Percentiles rank a stretch among this genome's conserved stretches.
Evolutionary conservation across 2,888 invertebrate species (phyloP).

Genomic region (Cantharis rufa): DNA sequence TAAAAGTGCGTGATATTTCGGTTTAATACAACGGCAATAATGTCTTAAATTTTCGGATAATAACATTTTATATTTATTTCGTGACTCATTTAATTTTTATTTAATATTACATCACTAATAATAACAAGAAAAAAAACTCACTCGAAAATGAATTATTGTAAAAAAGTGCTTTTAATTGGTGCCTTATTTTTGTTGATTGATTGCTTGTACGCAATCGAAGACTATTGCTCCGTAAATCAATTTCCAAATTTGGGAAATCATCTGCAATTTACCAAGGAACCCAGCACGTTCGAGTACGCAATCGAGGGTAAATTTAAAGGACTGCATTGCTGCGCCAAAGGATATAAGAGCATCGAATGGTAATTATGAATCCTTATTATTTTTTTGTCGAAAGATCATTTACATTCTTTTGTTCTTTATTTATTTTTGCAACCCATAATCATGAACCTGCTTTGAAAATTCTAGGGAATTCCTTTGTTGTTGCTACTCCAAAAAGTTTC

Average conservation of each 20-base stretch:
- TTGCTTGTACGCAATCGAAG: constrained; percentile 46
- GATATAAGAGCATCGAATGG: constrained; percentile 81
- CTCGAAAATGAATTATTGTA: not conserved
- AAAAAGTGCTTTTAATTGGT: not conserved
- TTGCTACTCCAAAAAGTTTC: not conserved
- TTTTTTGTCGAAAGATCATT: not conserved
- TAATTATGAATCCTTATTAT: constrained; percentile 41
- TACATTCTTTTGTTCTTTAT: constrained; percentile 3
- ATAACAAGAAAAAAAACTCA: not conserved
- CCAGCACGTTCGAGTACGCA: constrained; percentile 69
- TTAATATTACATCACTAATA: not conserved
- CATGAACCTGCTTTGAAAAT: constrained; percentile 14
- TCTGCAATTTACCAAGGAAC: constrained; percentile 76
- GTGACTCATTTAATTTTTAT: not conserved
- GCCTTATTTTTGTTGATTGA: not conserved
- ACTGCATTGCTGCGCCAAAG: constrained; percentile 77
- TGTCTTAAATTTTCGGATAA: not conserved
- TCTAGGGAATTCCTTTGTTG: constrained; percentile 22
- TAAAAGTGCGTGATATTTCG: not conserved
- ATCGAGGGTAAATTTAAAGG: constrained; percentile 73
- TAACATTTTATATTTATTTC: not conserved
- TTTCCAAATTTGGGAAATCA: constrained; percentile 63
- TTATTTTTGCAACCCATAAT: constrained; percentile 12
- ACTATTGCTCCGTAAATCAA: constrained; percentile 66
- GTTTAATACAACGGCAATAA: not conserved